phyloP scores from a whole-genome alignment of 2,888 invertebrate genomes.

The Agrotis exclamationis region DNA sequence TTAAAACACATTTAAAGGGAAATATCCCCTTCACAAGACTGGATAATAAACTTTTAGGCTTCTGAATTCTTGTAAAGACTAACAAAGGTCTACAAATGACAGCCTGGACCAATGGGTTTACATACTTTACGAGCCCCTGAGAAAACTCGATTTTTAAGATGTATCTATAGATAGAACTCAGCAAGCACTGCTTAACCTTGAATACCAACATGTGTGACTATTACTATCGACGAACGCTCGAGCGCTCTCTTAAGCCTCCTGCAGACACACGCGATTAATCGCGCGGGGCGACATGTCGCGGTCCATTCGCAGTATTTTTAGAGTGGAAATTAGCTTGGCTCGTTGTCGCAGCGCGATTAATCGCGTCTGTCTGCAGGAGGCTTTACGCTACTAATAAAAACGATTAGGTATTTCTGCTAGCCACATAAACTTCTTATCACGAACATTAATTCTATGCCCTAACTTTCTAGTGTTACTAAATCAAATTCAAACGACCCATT shows the following conservation, averaged over 20 bases:
- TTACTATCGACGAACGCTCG: too few species aligned
- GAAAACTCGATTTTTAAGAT: too few species aligned
- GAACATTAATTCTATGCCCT: neutral
- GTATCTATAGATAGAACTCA: too few species aligned
- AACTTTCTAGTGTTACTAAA: constrained; percentile 15
- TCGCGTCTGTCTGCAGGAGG: too few species aligned
- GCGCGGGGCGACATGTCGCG: too few species aligned
- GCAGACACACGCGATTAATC: too few species aligned
- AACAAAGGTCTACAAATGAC: neutral
- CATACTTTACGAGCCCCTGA: too few species aligned
- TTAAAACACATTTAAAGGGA: too few species aligned
- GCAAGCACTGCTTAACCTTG: neutral
- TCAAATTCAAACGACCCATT: constrained; percentile 32
- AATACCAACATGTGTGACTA: neutral
- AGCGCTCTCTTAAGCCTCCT: too few species aligned
- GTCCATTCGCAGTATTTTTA: too few species aligned
- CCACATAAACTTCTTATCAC: constrained; percentile 11
- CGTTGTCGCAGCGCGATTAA: too few species aligned
- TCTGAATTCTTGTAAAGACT: neutral
- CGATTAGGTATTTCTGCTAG: neutral
- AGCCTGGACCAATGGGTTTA: neutral
- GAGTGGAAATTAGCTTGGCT: too few species aligned
- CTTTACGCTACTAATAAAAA: neutral
- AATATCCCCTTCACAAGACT: neutral
- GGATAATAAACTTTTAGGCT: neutral